Evolutionary conservation across 2,113 vertebrate species (phyloP).

Genomic region (Callionymus lyra): DNA sequence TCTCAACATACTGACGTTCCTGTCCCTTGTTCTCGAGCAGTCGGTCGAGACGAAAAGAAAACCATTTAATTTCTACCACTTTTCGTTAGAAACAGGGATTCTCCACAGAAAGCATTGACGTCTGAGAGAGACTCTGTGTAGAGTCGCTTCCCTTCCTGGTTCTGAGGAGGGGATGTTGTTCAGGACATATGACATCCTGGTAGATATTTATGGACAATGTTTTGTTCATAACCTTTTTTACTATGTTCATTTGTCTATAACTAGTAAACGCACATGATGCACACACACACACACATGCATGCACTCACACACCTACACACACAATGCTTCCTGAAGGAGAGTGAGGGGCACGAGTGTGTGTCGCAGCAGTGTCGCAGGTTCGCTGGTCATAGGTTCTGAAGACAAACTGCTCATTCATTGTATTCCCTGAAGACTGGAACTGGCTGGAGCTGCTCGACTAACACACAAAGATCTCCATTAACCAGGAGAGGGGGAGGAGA

Average conservation of each 20-base stretch:
- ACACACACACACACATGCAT: conserved; percentile 6
- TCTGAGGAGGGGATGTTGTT: too few species aligned
- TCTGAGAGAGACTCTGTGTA: too few species aligned
- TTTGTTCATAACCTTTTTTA: neutral
- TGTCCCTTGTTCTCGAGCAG: too few species aligned
- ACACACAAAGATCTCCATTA: conserved; percentile 93
- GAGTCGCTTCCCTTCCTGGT: too few species aligned
- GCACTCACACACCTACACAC: conserved; percentile 22
- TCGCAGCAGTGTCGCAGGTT: conserved; percentile 29
- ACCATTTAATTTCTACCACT: too few species aligned
- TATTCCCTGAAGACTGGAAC: conserved; percentile 85
- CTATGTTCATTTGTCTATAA: conserved; percentile 13
- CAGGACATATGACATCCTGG: neutral
- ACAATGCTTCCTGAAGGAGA: conserved; percentile 65
- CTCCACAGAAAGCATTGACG: too few species aligned
- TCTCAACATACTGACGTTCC: too few species aligned
- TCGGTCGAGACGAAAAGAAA: too few species aligned
- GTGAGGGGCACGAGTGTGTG: conserved; percentile 79
- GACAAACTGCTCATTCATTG: conserved; percentile 96
- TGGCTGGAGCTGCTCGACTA: conserved; percentile 64
- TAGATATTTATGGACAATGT: neutral
- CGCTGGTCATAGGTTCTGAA: conserved; percentile 35
- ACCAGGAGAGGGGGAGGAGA: conserved; percentile 63
- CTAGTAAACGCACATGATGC: conserved; percentile 7
- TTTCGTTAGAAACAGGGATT: too few species aligned